Evolutionary conservation across 2,888 invertebrate genomes (phyloP), one percentile per base, ranked within the genome.

Genomic region (Laothoe populi): DNA sequence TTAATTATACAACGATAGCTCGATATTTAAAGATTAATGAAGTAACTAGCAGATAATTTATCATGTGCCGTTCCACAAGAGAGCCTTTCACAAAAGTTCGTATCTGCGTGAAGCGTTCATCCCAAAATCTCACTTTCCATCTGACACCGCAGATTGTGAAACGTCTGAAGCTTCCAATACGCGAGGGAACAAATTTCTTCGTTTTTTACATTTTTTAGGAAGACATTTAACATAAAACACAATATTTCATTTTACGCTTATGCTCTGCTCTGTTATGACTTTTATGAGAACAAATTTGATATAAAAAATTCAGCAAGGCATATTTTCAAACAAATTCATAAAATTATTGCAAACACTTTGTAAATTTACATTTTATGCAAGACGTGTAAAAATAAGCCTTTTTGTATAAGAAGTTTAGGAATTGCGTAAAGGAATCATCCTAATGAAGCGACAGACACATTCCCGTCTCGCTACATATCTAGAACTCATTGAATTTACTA

Each of bases 21-120:
- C 57, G 53, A 63, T 35, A 57, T 64, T 57, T 53, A 66, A 69
- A 67, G 71, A 75, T 76, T 73, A 77, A 77, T 78, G 75, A 71
- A 66, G 64, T 64, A 59, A 46, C 49, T 53, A 53, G 2, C 48
- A 59, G 62, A 66, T 73, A 75, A 78, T 78, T 77, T 75, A 78
- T 78, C 78, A 74, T 70, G 71, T 66, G 70, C 63, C 69, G 62
- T 61, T 70, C 63, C 66, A 65, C 68, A 66, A 66, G 66, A 66
- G 66, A 53, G 57, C 64, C 38, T 26, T 26, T 65, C 60, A 73
- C 74, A 71, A 70, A 72, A 70, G 69, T 70, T 62, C 57, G 45
- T 57, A 62, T 62, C 62, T 38, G 62, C 62, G 62, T 58, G 62
- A 58, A 66, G 45, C 60, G 61, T 64, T 46, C 61, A 63, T 69